Evolutionary conservation across 2,113 vertebrate genomes (phyloP).

Genomic region (Psettodes erumei): DNA sequence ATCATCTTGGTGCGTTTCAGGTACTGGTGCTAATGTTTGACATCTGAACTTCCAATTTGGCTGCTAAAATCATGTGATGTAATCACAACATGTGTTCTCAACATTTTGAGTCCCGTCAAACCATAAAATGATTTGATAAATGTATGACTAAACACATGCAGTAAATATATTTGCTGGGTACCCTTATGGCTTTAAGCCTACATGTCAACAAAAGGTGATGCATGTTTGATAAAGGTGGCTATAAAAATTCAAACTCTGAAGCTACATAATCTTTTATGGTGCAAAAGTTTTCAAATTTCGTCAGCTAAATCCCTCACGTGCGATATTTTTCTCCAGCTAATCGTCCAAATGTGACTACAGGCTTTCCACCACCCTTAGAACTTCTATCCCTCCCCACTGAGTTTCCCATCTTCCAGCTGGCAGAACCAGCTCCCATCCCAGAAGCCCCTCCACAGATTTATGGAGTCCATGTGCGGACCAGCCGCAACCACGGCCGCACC

Average conservation of each 20-base stretch:
- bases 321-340: constrained; percentile 30
- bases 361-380: constrained; percentile 21
- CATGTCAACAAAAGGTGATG: not conserved
- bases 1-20: not conserved
- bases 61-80: too few relatives aligned
- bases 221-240: not conserved
- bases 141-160: not conserved
- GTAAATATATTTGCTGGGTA: not conserved
- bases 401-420: constrained; percentile 62
- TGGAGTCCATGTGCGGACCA: constrained; percentile 47
- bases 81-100: not conserved
- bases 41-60: not conserved
- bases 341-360: constrained; percentile 28
- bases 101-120: not conserved
- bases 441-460: constrained; percentile 48
- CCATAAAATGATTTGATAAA: not conserved
- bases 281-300: not conserved
- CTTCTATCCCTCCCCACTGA: constrained; percentile 48
- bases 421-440: constrained; percentile 31
- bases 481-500: constrained; percentile 16
- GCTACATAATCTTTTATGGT: not conserved
- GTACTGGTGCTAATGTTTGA: not conserved
- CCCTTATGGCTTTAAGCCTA: not conserved
- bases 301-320: not conserved
- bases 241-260: not conserved